phyloP scores from a whole-genome alignment of 2,888 invertebrate genomes.

The Leptodirus hochenwartii region DNA sequence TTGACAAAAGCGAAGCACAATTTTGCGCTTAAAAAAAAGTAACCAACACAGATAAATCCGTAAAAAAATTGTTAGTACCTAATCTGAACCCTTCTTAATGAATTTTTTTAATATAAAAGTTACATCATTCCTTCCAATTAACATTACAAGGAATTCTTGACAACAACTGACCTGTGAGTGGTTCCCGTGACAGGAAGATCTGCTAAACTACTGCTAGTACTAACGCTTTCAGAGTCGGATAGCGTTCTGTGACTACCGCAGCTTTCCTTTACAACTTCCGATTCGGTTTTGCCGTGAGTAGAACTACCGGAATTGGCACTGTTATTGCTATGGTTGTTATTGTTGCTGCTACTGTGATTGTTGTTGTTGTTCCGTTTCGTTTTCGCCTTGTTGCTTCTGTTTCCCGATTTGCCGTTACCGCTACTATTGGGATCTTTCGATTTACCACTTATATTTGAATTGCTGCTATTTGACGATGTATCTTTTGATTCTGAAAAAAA shows the following conservation, averaged over 20 bases:
- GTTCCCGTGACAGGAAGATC: no score
- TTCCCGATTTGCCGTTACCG: background rate
- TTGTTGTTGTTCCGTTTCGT: constrained; percentile 6
- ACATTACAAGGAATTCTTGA: no score
- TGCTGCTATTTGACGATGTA: constrained; percentile 3
- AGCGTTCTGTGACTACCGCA: constrained; percentile 19
- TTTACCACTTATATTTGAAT: background rate
- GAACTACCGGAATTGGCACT: constrained; percentile 4
- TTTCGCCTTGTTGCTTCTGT: background rate
- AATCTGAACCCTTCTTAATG: no score
- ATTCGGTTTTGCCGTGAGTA: constrained; percentile 18
- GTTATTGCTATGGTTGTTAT: constrained; percentile 28
- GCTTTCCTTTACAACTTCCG: constrained; percentile 6
- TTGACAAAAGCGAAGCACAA: no score
- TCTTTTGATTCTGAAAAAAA: background rate
- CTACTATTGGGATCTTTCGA: background rate
- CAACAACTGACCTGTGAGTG: no score
- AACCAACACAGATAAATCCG: no score
- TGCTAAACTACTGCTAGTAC: background rate
- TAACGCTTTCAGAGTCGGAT: constrained; percentile 14
- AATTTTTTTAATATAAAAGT: no score
- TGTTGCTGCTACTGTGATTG: constrained; percentile 12
- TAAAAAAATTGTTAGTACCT: no score
- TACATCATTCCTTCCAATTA: no score
- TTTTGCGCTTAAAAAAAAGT: no score